These are phyloP conservation scores for Mesorhabditis belari DNA, from an alignment of 2,888 invertebrate species.

Conservation along the genomic window DNA sequence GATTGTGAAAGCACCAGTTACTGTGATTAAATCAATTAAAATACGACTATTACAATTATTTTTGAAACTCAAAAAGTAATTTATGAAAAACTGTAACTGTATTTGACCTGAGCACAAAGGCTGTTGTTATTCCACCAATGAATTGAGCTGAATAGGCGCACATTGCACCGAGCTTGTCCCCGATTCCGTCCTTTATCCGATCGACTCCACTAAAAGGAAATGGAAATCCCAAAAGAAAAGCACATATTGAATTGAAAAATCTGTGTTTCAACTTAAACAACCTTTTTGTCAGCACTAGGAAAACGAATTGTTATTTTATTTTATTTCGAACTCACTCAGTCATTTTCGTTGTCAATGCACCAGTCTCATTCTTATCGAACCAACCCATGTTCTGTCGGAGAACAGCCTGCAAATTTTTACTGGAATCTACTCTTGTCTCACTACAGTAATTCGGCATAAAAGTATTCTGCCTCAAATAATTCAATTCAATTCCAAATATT, in stretches of 20 bases:
- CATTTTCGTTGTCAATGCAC: constrained; percentile 56
- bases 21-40: too few relatives aligned
- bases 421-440: constrained; percentile 17
- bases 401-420: constrained; percentile 48
- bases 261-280: too few relatives aligned
- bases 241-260: neutral
- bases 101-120: constrained; percentile 29
- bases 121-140: constrained; percentile 33
- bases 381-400: constrained; percentile 55
- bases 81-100: too few relatives aligned
- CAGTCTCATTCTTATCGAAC: constrained; percentile 57
- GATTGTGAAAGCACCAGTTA: too few relatives aligned
- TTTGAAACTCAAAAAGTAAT: too few relatives aligned
- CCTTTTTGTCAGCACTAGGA: too few relatives aligned
- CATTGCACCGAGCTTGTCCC: constrained; percentile 43
- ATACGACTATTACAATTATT: too few relatives aligned
- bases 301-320: too few relatives aligned
- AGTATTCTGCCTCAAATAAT: neutral
- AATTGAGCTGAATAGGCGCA: constrained; percentile 23
- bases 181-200: constrained; percentile 41
- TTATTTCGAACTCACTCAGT: constrained; percentile 55
- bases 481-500: too few relatives aligned
- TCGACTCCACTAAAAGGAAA: constrained; percentile 36
- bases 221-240: neutral
- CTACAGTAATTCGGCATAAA: too few relatives aligned